Evolutionary conservation across 2,113 vertebrate genomes (phyloP), one percentile per base, ranked within the genome.

Genomic region (Phyllopteryx taeniolatus): DNA sequence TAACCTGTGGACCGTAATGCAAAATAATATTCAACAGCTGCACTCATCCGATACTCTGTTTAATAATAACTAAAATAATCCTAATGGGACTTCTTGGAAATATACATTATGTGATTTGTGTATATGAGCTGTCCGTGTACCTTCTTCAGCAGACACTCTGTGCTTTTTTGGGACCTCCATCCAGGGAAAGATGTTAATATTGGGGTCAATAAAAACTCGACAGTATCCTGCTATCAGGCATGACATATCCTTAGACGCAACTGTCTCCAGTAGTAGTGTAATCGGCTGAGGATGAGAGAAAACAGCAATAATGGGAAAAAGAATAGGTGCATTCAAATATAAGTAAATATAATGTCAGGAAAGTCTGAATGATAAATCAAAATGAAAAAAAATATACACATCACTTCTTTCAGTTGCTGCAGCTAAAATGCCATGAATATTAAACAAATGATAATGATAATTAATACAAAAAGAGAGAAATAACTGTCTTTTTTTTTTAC

Each of bases 151-250:
- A 57, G 96, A 98, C 4, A 98, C 89, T 12, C 93, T 93, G 72
- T 97, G 95, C 63, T 81, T 84, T 79, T 90, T 95, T 2, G 74
- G 84, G 57, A 91, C 90, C 4, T 90, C 87, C 3, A 77, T 90
- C 96, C 96, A 98, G 39, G 91, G 91, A 76, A 98, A 98, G 80
- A 98, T 83, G 71, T 92, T 92, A 73, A 83, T 54, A 17, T 86
- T 89, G 5, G 94, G 92, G 84, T 96, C 93, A 3, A 96, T 93
- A 17, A 95, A 92, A 63, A 96, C 90, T 62, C 92, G 92, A 80
- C 95, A 98, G 85, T 98, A 99, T 2, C 98, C 98, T 39, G 79
- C 84, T 27, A 98, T 93, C 57, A 98, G 91, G 82, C 98, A 99
- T 77, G 93, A 92, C 51, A 99, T 91, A 62, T 99, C 97, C 90